Base-by-base conservation (phyloP, 2,888 invertebrate genomes). In the Buathra laborator region DNA sequence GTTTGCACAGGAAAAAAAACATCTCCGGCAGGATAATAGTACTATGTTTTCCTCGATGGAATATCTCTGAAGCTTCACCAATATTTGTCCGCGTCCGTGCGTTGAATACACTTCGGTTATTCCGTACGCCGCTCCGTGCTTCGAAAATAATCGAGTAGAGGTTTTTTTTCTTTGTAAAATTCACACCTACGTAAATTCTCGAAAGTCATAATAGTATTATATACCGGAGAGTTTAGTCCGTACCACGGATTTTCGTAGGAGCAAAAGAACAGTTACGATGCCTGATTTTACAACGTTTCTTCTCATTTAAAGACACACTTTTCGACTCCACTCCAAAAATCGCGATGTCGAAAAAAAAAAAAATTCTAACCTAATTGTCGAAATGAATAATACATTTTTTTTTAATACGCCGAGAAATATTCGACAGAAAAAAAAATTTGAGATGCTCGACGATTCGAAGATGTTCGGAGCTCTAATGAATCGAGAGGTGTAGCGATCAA, bases 261-360 rank as follows among this genome's bases (percentile, higher is more conserved):
- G 19, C 29, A 46, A 68, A 86, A 87, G 83, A 88, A 88, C 88
- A 88, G 88, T 88, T 87, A 88, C 85, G n/a, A 44, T 29, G 81
- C 84, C 86, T 29, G 86, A 88, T 88, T 86, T 87, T 84, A 81
- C 85, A 84, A 82, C 86, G 82, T 87, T 86, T 87, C 85, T 86
- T 87, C 87, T 87, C 87, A 82, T 87, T 87, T 74, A 83, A 77
- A 86, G 88, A 88, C 88, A 87, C 82, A 87, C 88, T 88, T 87
- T 16, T 5, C 4, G n/a, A 32, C 32, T 32, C n/a, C 1, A 29
- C 10, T 29, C 62, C 24, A 12, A 62, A 14, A 62, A 14, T 32
- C 29, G n/a, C 29, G 32, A 62, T 14, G 62, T 29, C 32, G 32
- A 14, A n/a, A 29, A 24, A 32, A 29, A 29, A 0, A 32, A 24